These are phyloP conservation scores for Heptranchias perlo DNA, from an alignment of 2,113 vertebrate species.

Conservation along the genomic window DNA sequence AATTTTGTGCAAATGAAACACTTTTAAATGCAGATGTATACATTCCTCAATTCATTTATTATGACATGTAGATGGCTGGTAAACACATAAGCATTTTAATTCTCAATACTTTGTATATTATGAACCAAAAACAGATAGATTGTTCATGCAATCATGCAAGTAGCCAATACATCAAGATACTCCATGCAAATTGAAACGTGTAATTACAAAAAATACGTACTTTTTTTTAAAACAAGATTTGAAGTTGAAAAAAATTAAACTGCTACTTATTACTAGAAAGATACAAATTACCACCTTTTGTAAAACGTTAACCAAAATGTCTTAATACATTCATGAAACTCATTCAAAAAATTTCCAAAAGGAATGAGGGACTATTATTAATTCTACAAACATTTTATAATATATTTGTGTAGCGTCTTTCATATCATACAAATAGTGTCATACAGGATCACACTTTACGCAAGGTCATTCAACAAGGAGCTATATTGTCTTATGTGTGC, in stretches of 20 bases:
- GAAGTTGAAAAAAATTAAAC: not conserved
- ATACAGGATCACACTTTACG: not conserved
- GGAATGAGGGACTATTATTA: not conserved
- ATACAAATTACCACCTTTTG: not conserved
- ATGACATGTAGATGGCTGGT: not conserved
- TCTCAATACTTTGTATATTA: not conserved
- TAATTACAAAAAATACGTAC: conserved; percentile 27
- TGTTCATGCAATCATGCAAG: conserved; percentile 30
- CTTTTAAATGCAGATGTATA: not conserved
- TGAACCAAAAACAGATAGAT: not conserved
- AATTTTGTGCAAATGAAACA: conserved; percentile 25
- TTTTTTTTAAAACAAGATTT: not conserved
- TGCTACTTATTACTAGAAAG: not conserved
- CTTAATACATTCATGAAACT: not conserved
- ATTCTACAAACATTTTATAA: not conserved
- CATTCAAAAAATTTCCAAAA: not conserved
- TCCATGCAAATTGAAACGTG: conserved; percentile 17
- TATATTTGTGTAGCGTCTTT: not conserved
- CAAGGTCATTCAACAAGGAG: not conserved
- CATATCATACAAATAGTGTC: not conserved
- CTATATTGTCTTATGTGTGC: not conserved
- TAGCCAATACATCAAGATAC: not conserved
- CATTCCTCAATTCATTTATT: conserved; percentile 11
- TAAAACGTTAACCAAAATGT: not conserved
- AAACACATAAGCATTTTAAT: not conserved